phyloP scores from a whole-genome alignment of 2,113 vertebrate genomes.

The Chaetura pelagica region DNA sequence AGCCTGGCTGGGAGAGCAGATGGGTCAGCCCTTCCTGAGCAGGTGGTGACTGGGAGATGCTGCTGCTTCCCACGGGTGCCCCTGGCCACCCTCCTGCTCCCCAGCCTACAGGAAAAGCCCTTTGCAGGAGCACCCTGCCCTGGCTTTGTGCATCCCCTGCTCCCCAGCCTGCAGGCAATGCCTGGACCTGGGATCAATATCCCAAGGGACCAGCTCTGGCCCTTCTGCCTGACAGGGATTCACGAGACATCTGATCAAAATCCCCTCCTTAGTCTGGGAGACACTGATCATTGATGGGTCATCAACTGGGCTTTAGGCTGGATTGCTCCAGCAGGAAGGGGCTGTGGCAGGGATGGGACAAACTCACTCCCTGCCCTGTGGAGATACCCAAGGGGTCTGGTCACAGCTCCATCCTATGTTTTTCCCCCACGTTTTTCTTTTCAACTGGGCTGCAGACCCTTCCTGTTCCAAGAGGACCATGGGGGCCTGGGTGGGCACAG shows the following conservation, averaged over 20 bases:
- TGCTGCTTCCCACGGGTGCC: neutral
- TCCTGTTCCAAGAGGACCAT: neutral
- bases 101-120: rapidly evolving
- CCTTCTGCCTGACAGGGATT: neutral
- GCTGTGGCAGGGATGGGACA: neutral
- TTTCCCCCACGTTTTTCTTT: neutral
- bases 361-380: neutral
- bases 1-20: neutral
- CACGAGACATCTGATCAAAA: neutral
- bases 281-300: constrained; percentile 22
- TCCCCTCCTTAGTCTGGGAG: neutral
- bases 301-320: constrained; percentile 15
- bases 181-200: neutral
- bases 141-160: neutral
- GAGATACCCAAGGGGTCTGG: neutral
- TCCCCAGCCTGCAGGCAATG: neutral
- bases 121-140: neutral
- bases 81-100: rapidly evolving
- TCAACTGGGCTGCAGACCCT: neutral
- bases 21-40: neutral
- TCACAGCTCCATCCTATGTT: neutral
- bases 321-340: neutral
- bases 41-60: neutral
- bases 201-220: neutral
- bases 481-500: rapidly evolving